A percentile compares a stretch with the other conserved stretches of the same genome.
Conservation (phyloP, 1,140 invertebrate genomes). For the Aphaenogaster rudis region DNA sequence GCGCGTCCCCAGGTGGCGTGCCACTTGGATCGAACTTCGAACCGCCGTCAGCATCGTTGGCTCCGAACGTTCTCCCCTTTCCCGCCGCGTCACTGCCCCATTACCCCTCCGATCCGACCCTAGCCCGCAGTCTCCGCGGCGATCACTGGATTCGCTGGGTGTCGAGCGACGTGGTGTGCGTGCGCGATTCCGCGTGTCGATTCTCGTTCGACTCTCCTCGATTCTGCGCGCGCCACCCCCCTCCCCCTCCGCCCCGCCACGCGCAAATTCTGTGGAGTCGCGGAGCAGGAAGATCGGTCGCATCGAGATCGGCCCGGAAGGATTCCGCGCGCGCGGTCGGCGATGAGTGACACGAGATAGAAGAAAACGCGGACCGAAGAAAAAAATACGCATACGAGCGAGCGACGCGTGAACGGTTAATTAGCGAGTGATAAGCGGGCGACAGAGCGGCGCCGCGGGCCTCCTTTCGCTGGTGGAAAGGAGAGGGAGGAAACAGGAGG, state of each 20-base stretch:
- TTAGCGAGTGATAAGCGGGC: not conserved
- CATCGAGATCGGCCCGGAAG: not conserved
- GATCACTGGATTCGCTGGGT: not conserved
- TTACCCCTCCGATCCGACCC: no score
- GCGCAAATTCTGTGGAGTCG: not conserved
- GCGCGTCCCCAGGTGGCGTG: constrained; percentile 19
- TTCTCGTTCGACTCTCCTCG: not conserved
- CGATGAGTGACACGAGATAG: not conserved
- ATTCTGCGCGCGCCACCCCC: not conserved
- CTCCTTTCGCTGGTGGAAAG: not conserved
- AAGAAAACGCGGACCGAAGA: no score
- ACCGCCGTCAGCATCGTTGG: not conserved
- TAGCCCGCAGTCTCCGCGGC: not conserved
- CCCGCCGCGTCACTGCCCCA: not conserved
- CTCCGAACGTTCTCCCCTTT: not conserved
- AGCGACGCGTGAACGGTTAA: not conserved
- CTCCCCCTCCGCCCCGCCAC: not conserved
- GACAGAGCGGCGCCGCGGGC: not conserved
- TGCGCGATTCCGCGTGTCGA: not conserved
- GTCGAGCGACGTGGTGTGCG: not conserved
- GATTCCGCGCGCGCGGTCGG: not conserved
- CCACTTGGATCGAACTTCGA: constrained; percentile 19
- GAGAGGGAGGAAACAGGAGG: not conserved
- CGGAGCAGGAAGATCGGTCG: not conserved
- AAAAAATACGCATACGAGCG: not conserved